Base-by-base conservation (phyloP, 2,797 vertebrate genomes). In the Gouania willdenowi region DNA sequence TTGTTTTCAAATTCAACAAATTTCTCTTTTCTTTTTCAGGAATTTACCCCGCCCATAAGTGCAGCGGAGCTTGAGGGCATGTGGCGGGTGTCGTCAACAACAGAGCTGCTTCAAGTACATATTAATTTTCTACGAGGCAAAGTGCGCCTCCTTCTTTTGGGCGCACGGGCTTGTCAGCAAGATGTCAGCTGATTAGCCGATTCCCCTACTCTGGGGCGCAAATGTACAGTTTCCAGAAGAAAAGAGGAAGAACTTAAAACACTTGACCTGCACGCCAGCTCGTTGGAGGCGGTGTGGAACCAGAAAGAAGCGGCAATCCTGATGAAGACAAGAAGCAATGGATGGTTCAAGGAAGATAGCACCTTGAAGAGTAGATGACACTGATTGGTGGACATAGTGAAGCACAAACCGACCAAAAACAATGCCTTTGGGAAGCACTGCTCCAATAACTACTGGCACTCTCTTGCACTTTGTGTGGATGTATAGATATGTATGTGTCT, bases 111-210 rank as follows among this genome's bases (percentile, higher is more conserved):
- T 33, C 89, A 83, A 27, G 75, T 90, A 39, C 85, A 94, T 10
- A 66, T 89, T 62, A 92, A 91, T 69, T 95, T 95, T 75, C 83
- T 95, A 55, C 81, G 91, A 15, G 93, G 93, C 14, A 93, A 94
- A 77, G 89, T 92, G 74, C 89, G 66, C 29, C 73, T 90, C 37
- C 88, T 93, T 19, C 65, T 92, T 0, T 40, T 52, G 2, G 74
- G 59, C 5, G 87, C 88, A 8, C 82, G 87, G 25, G 86, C 81
- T 27, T 95, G 93, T 66, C 79, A 78, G 52, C 82, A 67, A 45
- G 80, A 79, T 6, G 77, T 82, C 71, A 91, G 91, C 89, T 93
- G 91, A 94, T 82, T 14, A 1, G 56, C 23, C 18, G 7, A 15
- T 14, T 21, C 27, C 14, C 22, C 15, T 5, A 21, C 56, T 40